Percentiles rank a stretch among this genome's conserved stretches.
Evolutionary conservation across 2,113 vertebrate species (phyloP).

Genomic region (Semicossyphus pulcher): DNA sequence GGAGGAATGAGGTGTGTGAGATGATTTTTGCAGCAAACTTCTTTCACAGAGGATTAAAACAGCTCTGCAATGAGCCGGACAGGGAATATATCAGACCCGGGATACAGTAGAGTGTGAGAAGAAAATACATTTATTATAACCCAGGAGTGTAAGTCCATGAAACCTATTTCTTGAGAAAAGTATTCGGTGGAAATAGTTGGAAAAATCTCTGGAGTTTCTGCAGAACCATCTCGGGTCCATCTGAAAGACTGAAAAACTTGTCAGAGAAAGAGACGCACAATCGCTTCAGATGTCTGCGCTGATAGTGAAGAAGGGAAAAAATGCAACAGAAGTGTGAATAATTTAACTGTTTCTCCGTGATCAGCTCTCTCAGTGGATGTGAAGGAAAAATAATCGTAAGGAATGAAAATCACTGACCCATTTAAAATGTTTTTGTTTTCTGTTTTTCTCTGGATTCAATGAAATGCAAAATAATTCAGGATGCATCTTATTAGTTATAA

Average conservation of each 20-base stretch:
- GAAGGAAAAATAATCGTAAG: constrained; percentile 18
- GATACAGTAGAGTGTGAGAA: constrained; percentile 32
- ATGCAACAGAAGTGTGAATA: constrained; percentile 46
- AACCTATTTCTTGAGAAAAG: constrained; percentile 39
- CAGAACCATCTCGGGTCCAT: constrained; percentile 40
- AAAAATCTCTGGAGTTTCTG: constrained; percentile 21
- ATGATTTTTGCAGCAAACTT: constrained; percentile 17
- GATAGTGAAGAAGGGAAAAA: constrained; percentile 14
- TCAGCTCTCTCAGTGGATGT: constrained; percentile 34
- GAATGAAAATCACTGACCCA: constrained; percentile 56
- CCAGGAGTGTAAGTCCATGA: constrained; percentile 10
- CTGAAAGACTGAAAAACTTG: constrained; percentile 49
- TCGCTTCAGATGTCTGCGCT: constrained; percentile 16
- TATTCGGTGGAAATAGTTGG: neutral
- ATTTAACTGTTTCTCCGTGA: constrained; percentile 56
- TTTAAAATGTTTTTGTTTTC: constrained; percentile 39
- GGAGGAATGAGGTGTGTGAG: constrained; percentile 12
- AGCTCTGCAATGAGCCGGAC: constrained; percentile 15
- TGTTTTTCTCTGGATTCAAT: constrained; percentile 17
- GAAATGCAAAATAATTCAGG: constrained; percentile 17
- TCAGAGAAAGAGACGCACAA: constrained; percentile 10
- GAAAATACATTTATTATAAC: constrained; percentile 56
- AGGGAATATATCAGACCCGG: constrained; percentile 39
- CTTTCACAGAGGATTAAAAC: constrained; percentile 24
- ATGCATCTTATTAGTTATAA: constrained; percentile 10